Evolutionary conservation across 2,888 invertebrate species (phyloP).

Genomic region (Mongoloraphidia duomilia): DNA sequence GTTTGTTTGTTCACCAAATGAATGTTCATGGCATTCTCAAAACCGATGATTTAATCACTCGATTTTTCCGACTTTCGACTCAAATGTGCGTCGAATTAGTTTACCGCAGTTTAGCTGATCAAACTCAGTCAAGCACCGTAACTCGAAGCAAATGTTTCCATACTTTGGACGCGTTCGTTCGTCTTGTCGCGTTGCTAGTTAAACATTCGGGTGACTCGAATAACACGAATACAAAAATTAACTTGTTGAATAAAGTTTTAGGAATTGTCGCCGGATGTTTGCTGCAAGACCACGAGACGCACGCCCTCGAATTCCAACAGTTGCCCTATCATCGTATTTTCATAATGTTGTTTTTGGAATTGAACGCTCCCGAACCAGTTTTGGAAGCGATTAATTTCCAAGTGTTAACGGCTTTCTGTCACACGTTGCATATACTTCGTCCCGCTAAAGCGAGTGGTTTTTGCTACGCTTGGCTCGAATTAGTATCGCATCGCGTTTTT

Average conservation of each 20-base stretch:
- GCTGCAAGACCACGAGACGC: conserved; percentile 89
- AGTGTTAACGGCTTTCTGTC: conserved; percentile 90
- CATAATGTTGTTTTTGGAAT: conserved; percentile 90
- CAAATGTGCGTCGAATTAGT: conserved; percentile 94
- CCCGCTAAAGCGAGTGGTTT: conserved; percentile 93
- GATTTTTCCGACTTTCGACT: conserved; percentile 93
- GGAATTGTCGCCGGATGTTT: conserved; percentile 93
- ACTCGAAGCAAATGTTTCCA: conserved; percentile 87
- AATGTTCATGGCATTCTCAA: conserved; percentile 91
- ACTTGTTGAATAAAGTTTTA: conserved; percentile 86
- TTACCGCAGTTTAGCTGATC: conserved; percentile 69
- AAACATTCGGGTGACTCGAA: conserved; percentile 83
- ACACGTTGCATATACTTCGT: conserved; percentile 83
- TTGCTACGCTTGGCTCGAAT: conserved; percentile 95
- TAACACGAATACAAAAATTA: conserved; percentile 92
- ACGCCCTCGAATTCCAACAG: conserved; percentile 85
- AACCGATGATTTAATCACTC: conserved; percentile 91
- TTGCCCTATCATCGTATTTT: conserved; percentile 95
- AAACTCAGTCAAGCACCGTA: conserved; percentile 45
- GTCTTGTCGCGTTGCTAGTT: conserved; percentile 85
- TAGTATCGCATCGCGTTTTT: conserved; percentile 93
- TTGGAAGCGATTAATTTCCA: conserved; percentile 90
- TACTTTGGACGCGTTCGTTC: conserved; percentile 88
- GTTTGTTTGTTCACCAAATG: conserved; percentile 91
- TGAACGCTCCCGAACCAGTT: conserved; percentile 86